phyloP scores from a whole-genome alignment of 1,140 invertebrate species.

The Bombyx mori region DNA sequence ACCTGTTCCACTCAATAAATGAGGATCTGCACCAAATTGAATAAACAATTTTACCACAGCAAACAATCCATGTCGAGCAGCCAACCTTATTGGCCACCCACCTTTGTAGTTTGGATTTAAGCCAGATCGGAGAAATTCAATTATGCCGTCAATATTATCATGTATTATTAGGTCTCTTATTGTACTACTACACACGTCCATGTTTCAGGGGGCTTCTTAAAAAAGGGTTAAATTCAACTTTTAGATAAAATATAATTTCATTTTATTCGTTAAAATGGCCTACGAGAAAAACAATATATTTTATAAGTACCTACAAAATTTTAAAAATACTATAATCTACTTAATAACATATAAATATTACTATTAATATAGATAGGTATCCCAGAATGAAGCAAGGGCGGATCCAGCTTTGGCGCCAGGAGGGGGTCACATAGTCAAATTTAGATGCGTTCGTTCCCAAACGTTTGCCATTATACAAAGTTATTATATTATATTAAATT shows the following conservation, averaged over 20 bases:
- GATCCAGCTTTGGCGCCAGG: too few relatives aligned
- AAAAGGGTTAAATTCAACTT: too few relatives aligned
- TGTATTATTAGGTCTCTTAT: slow-evolving; percentile 38
- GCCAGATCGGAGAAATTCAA: slow-evolving; percentile 37
- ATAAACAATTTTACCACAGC: slow-evolving; percentile 45
- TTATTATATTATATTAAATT: too few relatives aligned
- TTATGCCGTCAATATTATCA: slow-evolving; percentile 34
- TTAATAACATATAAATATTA: too few relatives aligned
- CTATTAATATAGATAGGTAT: too few relatives aligned
- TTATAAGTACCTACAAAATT: neutral
- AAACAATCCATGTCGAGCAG: slow-evolving; percentile 41
- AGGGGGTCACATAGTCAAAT: too few relatives aligned
- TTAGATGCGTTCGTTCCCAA: too few relatives aligned
- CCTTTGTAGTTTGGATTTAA: slow-evolving; percentile 53
- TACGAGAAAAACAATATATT: neutral
- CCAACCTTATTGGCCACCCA: slow-evolving; percentile 54
- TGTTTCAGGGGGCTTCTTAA: slow-evolving; percentile 9
- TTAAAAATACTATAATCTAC: too few relatives aligned
- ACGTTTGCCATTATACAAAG: too few relatives aligned
- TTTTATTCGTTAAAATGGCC: neutral
- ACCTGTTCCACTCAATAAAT: slow-evolving; percentile 54
- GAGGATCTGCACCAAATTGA: slow-evolving; percentile 52
- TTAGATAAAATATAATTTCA: too few relatives aligned
- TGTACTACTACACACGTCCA: slow-evolving; percentile 35
- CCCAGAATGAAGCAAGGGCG: too few relatives aligned